Evolutionary conservation across 1,140 invertebrate genomes (phyloP).

Genomic region (Halesus radiatus): DNA sequence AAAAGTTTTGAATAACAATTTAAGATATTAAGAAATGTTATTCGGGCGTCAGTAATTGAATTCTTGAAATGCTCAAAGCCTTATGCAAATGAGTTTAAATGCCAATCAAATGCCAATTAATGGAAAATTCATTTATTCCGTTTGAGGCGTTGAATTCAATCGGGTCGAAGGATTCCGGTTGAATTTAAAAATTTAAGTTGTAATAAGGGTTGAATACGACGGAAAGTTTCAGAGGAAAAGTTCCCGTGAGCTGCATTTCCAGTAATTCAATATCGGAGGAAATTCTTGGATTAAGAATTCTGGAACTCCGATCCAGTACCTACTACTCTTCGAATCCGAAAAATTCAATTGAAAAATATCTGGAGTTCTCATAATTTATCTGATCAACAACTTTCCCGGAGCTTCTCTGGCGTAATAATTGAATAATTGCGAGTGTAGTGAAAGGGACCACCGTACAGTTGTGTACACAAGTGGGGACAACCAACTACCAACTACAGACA

Average conservation of each 20-base stretch:
- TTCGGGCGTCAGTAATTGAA: conserved; percentile 1
- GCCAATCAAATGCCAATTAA: conserved; percentile 33
- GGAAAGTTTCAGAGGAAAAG: conserved; percentile 21
- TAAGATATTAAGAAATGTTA: conserved; percentile 14
- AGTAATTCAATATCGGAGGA: conserved; percentile 19
- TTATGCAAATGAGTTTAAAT: conserved; percentile 11
- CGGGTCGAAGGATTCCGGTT: background rate
- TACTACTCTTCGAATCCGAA: background rate
- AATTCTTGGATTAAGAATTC: conserved; percentile 35
- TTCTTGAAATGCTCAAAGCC: conserved; percentile 8
- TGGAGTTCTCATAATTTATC: too few species aligned
- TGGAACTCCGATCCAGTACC: background rate
- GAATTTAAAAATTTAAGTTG: conserved; percentile 18
- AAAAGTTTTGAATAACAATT: conserved; percentile 22
- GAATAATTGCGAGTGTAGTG: too few species aligned
- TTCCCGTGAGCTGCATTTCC: background rate
- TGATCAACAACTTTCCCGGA: too few species aligned
- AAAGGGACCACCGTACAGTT: too few species aligned
- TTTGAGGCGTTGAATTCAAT: background rate
- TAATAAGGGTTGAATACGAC: background rate
- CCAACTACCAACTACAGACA: too few species aligned
- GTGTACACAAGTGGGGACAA: too few species aligned
- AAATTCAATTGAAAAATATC: conserved; percentile 16
- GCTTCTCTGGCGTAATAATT: too few species aligned
- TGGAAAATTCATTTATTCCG: background rate